Evolutionary conservation across 2,888 invertebrate genomes (phyloP).

Genomic region (Tenodera sinensis): DNA sequence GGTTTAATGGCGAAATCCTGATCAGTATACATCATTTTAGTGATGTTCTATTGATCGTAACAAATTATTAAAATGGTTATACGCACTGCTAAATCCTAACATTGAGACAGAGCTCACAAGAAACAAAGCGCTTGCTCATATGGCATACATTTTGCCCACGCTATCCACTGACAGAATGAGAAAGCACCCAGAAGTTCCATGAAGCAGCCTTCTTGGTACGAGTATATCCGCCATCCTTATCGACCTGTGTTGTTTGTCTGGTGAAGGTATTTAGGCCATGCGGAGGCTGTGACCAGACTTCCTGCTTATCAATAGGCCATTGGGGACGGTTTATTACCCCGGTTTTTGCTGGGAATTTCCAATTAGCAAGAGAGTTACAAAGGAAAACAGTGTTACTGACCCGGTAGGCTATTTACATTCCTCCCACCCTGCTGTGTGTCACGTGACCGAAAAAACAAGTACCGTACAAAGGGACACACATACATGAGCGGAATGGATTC

Average conservation of each 20-base stretch:
- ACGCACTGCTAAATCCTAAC: too few relatives aligned
- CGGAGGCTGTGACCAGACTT: not conserved
- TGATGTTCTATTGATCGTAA: too few relatives aligned
- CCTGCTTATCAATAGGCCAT: constrained; percentile 7
- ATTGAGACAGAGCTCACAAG: too few relatives aligned
- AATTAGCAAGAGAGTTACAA: not conserved
- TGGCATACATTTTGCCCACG: too few relatives aligned
- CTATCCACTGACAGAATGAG: not conserved
- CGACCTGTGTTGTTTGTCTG: not conserved
- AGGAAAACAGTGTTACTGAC: not conserved
- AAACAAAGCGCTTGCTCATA: too few relatives aligned
- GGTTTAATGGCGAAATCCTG: too few relatives aligned
- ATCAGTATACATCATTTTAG: too few relatives aligned
- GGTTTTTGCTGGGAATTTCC: not conserved
- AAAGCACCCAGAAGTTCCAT: not conserved
- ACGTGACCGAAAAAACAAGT: not conserved
- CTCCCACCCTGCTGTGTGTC: not conserved
- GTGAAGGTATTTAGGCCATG: not conserved
- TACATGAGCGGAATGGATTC: not conserved
- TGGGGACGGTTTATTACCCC: not conserved
- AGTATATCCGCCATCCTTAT: not conserved
- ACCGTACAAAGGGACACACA: not conserved
- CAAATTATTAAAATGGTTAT: too few relatives aligned
- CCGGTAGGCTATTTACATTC: not conserved
- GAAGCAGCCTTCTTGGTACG: not conserved